Base-by-base conservation (phyloP, 2,888 invertebrate species). In the Auanema sp. region DNA sequence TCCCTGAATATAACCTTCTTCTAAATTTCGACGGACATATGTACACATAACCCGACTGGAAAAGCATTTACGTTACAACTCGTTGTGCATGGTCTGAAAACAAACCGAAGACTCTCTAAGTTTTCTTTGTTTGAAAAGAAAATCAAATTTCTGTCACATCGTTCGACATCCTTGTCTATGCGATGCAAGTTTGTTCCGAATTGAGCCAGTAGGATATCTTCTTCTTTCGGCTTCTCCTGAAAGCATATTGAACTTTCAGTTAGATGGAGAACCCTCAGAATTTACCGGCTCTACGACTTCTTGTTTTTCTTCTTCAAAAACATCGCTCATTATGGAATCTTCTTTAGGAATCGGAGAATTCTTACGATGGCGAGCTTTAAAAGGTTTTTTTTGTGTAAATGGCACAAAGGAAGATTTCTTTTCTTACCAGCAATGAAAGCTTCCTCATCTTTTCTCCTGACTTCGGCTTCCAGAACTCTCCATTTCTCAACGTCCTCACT, bases 1-100 rank as follows among this genome's bases (percentile, higher is more conserved):
- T 78, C 95, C 95, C 85, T 95, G 95, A 89, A 95, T 92, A 86
- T 96, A 96, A 12, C 95, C 95, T 43, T 90, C 89, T 55, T 94
- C 93, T 74, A 96, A 86, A 84, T 95, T 92, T 83, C 94, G 92
- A 92, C 94, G 95, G 2, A 96, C 94, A 85, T 93, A 95, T n/a
- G 92, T 92, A 61, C 68, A 72, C 74, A 74, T 74, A 1, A 74
- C 69, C 47, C 73, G 43, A 55, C 74, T 68, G 64, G 41, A 71
- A 71, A 11, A 42, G 10, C 33, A 8, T 33, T 33, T 3, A 33
- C 8, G 3, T 33, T 8, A 5, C 33, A 33, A 8, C 16, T 12
- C 24, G 4, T 18, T 12, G 21, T 16, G 51, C 18, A 52, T 23
- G 16, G 8, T 23, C 8, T 24, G 18, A 23, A n/a, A 52, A 2